These are phyloP conservation scores for Cydia splendana DNA, from an alignment of 1,140 invertebrate species.

Conservation along the genomic window DNA sequence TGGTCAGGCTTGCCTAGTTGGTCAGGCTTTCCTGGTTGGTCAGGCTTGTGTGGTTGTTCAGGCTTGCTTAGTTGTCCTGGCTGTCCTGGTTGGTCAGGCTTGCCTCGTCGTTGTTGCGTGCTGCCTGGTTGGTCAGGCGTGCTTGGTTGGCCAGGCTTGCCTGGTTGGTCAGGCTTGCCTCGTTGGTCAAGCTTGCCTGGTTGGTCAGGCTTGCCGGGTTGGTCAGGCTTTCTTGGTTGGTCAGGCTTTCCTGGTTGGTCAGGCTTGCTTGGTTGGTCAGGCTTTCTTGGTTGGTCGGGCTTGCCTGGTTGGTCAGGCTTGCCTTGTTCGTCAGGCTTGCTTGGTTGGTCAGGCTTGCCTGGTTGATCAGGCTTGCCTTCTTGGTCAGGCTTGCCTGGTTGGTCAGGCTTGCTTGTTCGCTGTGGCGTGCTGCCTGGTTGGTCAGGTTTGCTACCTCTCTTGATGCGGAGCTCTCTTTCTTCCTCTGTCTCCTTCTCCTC, in stretches of 20 bases:
- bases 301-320: neutral
- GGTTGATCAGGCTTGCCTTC: neutral
- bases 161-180: neutral
- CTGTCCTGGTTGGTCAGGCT: neutral
- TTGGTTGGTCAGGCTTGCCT: neutral
- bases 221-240: neutral
- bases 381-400: neutral
- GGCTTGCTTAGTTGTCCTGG: neutral
- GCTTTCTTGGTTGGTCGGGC: neutral
- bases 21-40: neutral
- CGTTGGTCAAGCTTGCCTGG: neutral
- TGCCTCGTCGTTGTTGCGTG: neutral
- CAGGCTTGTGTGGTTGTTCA: neutral
- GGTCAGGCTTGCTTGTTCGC: neutral
- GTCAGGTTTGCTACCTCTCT: neutral
- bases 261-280: neutral
- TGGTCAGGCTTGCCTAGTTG: neutral
- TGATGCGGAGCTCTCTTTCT: no score
- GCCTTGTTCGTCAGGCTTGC: neutral
- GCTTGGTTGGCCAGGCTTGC: neutral
- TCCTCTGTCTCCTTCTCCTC: no score
- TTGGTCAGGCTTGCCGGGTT: neutral
- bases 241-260: neutral
- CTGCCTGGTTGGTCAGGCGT: neutral
- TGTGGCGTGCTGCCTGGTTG: neutral